Conservation (phyloP, 2,797 vertebrate species). For the Eidolon dupreanum region DNA sequence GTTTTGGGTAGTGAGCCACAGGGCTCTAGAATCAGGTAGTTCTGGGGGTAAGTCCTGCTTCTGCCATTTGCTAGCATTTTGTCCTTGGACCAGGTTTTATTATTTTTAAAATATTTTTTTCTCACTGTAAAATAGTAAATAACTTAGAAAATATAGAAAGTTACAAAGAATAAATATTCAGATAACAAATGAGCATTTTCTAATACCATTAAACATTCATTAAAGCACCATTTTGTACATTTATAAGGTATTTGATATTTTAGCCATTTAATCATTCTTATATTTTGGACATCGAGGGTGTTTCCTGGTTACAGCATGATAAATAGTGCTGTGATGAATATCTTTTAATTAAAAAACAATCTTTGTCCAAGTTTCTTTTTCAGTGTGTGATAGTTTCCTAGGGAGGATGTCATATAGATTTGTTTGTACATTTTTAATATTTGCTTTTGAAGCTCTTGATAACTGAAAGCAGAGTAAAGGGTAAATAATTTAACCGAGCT, state of each 20-base stretch:
- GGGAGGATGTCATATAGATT: neutral
- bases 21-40: neutral
- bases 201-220: neutral
- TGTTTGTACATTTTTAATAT: neutral
- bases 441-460: neutral
- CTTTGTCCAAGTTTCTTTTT: neutral
- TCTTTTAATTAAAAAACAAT: slow-evolving; percentile 1
- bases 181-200: neutral
- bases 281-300: neutral
- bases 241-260: neutral
- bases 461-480: neutral
- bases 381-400: neutral
- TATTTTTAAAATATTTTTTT: slow-evolving; percentile 5
- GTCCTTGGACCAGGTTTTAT: neutral
- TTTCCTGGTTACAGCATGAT: neutral
- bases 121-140: neutral
- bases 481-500: neutral
- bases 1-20: neutral
- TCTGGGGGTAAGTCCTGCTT: neutral
- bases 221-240: neutral
- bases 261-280: neutral
- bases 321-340: neutral
- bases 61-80: slow-evolving; percentile 34
- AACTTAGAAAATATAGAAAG: slow-evolving; percentile 41
- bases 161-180: slow-evolving; percentile 17